Base-by-base conservation (phyloP, 1,140 invertebrate genomes). In the Copidosoma floridanum region DNA sequence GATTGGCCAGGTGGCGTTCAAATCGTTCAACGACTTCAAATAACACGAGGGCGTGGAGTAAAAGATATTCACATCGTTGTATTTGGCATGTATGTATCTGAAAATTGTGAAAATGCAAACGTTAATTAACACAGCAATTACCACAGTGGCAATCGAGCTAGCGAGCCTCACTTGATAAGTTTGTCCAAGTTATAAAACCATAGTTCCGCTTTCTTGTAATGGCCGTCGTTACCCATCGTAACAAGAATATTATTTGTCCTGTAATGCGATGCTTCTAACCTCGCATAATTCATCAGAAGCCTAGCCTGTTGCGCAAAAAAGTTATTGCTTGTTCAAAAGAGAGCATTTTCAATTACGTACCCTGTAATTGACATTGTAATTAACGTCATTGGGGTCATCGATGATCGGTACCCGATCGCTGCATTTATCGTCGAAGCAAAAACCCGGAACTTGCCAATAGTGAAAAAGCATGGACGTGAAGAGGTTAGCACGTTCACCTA, bases 31-130 rank as follows among this genome's bases (percentile, higher is more conserved):
- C 1, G 93, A 85, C 71, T 95, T 89, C 6, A 94, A 71, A 75
- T 98, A 98, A 73, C 96, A 98, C 0, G 91, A 89, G 0, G 96
- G 96, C 0, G 95, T 98, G 84, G 95, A 98, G 74, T 98, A 98
- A 53, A 97, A 85, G 14, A 94, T 68, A 80, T 2, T 85, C 83
- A 1, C 83, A 82, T 0, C 85, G 85, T 52, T 83, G 80, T 21
- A 86, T 75, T 35, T 81, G 76, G 27, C 2, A 82, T 78, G 50
- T 83, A 94, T 91, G 87, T 83, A 62, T 97, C 95, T 1, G 97
- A 82, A 73, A 92, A 92, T 73, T 98, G 94, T 71, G 97, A 70
- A 74, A n/a, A n/a, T n/a, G n/a, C n/a, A n/a, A n/a, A n/a, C n/a
- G n/a, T n/a, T n/a, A n/a, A n/a, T n/a, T n/a, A n/a, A n/a, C n/a